These are phyloP conservation scores for Tenthredo distinguenda DNA, from an alignment of 2,888 invertebrate species.

Conservation along the genomic window DNA sequence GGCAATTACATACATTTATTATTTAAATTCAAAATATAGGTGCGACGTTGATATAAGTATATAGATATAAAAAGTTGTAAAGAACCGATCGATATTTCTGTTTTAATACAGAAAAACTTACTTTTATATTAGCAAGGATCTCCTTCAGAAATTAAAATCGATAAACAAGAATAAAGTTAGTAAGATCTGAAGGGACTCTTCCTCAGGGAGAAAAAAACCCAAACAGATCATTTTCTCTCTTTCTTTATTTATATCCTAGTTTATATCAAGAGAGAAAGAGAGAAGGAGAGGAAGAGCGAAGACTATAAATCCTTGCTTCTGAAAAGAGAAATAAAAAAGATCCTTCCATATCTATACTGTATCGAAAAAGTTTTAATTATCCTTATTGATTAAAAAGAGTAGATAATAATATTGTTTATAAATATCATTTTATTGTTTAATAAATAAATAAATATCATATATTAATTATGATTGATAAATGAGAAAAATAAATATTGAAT, in stretches of 20 bases:
- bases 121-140: neutral
- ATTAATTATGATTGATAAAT: neutral
- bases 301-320: neutral
- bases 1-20: neutral
- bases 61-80: conserved; percentile 1
- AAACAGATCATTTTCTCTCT: neutral
- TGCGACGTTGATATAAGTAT: neutral
- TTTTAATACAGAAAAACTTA: neutral
- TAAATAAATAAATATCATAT: neutral
- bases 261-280: neutral
- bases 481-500: neutral
- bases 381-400: neutral
- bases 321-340: neutral
- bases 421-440: neutral
- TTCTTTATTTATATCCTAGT: neutral
- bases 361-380: neutral
- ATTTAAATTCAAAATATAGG: neutral
- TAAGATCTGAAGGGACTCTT: neutral
- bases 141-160: neutral
- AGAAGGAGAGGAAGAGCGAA: neutral
- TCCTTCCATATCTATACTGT: neutral
- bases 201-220: neutral
- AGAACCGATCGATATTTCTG: too few relatives aligned
- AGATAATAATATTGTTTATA: neutral
- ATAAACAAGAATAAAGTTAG: neutral